Conservation (phyloP, 1,140 invertebrate species). For the Drosophila yakuba region DNA sequence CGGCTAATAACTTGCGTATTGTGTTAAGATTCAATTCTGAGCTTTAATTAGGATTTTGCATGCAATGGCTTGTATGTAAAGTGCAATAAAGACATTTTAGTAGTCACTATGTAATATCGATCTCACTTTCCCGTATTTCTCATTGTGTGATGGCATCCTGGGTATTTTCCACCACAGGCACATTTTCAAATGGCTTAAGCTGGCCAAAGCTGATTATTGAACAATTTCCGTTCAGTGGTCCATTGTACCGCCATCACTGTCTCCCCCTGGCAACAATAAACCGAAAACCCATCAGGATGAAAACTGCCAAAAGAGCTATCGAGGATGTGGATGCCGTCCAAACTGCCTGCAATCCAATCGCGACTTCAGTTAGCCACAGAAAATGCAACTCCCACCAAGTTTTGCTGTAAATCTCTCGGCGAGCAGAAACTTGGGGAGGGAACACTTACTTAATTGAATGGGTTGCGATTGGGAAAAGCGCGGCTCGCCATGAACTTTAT, state of each 20-base stretch:
- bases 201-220: conserved; percentile 60
- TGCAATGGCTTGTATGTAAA: no score
- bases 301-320: conserved; percentile 32
- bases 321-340: conserved; percentile 25
- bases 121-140: neutral
- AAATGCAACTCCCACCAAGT: conserved; percentile 98
- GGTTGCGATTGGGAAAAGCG: conserved; percentile 61
- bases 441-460: conserved; percentile 58
- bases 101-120: no score
- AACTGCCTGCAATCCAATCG: conserved; percentile 55
- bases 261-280: conserved; percentile 2
- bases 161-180: neutral
- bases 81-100: no score
- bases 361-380: conserved; percentile 94
- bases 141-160: neutral
- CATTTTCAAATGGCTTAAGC: conserved; percentile 32
- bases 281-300: conserved; percentile 11
- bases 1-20: neutral
- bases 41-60: no score
- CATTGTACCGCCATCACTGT: conserved; percentile 7
- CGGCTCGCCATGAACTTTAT: conserved; percentile 70
- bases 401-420: conserved; percentile 88
- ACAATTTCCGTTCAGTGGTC: conserved; percentile 56
- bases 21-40: neutral
- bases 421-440: conserved; percentile 94